Base-by-base conservation (phyloP, 1,140 invertebrate genomes). In the Sitophilus oryzae region DNA sequence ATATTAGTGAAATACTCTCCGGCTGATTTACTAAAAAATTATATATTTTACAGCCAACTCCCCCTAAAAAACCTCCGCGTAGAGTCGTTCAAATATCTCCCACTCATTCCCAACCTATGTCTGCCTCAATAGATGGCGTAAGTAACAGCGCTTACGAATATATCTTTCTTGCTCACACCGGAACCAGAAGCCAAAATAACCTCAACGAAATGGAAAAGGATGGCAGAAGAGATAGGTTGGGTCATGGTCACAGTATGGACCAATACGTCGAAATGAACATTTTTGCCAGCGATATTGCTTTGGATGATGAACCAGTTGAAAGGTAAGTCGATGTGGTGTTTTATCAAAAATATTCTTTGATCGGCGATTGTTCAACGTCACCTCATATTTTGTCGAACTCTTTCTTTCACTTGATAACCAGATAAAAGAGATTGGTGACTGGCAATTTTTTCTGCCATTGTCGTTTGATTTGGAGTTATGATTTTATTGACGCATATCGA, bases 41-140 rank as follows among this genome's bases (percentile, higher is more conserved):
- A 21, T 16, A 15, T 23, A 49, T 38, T 50, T 4, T 37, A 36
- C 48, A 89, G 79, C 83, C 86, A 36, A 88, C 85, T 23, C 88
- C 89, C 22, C 89, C 89, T 2, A 91, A 91, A 73, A 93, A 93
- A 71, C 89, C 90, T 46, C 90, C 90, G 0, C 76, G 90, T 37
- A 77, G 89, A 46, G 91, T 91, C 67, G 74, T 92, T 14, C 88
- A 88, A 16, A 84, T 91, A 18, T 92, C 89, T 1, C 90, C 90
- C 11, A 89, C 86, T 2, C 81, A 83, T 56, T 59, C 78, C 10
- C 78, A 63, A 74, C 76, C 35, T 67, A 77, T 79, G 76, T 78
- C 79, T 0, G 64, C 78, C 20, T 80, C 79, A 2, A 75, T 74
- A 1, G 79, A 79, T 43, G 74, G 75, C 22, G 74, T 76, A 38